phyloP scores from a whole-genome alignment of 53 echinoderm and acorn worm genomes.

The Arbacia lixula region DNA sequence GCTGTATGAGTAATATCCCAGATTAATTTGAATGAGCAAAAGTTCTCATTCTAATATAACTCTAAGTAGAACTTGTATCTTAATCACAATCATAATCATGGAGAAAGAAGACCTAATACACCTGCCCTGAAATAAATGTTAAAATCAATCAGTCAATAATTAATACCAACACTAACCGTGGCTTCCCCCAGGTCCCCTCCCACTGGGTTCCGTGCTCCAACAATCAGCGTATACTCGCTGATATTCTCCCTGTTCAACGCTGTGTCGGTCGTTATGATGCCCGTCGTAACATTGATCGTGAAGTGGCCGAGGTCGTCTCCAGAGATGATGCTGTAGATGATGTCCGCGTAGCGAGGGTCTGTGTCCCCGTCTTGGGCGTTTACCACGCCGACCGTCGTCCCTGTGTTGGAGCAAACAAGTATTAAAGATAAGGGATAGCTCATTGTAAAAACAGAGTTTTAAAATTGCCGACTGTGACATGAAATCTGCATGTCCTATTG shows the following conservation, averaged over 20 bases:
- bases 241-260: conserved; percentile 74
- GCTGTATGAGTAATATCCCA: too few species aligned
- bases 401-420: conserved; percentile 36
- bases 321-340: conserved; percentile 76
- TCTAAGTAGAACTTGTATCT: too few species aligned
- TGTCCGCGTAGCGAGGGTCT: conserved; percentile 62
- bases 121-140: too few species aligned
- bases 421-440: not conserved
- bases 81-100: too few species aligned
- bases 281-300: conserved; percentile 67
- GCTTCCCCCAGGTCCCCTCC: conserved; percentile 35
- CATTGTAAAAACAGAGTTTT: not conserved
- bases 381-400: conserved; percentile 69
- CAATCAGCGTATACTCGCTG: conserved; percentile 57
- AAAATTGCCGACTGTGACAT: not conserved
- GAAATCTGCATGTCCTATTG: not conserved
- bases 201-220: conserved; percentile 73
- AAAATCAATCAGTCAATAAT: too few species aligned
- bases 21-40: too few species aligned
- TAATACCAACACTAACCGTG: too few species aligned
- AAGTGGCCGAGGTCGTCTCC: conserved; percentile 57
- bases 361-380: conserved; percentile 73
- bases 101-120: too few species aligned
- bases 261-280: conserved; percentile 61
- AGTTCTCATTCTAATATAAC: too few species aligned